Conservation (phyloP, 2,113 vertebrate species). For the Talpa occidentalis region DNA sequence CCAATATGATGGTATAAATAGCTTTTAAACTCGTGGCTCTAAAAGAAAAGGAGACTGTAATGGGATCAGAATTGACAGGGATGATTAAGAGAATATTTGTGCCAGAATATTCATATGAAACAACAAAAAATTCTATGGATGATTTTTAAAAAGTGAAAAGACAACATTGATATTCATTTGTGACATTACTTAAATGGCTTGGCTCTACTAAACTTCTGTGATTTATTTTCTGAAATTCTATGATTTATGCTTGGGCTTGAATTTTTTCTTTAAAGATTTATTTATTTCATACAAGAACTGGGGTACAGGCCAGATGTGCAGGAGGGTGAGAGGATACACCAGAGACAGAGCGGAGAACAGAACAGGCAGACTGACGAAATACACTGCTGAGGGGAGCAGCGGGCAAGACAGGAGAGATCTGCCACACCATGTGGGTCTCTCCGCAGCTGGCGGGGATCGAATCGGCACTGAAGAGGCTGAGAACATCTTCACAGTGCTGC, state of each 20-base stretch:
- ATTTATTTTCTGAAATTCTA: background rate
- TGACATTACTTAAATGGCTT: background rate
- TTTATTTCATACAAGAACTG: too few relatives aligned
- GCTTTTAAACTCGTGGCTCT: background rate
- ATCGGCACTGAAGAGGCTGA: too few relatives aligned
- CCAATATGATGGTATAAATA: conserved; percentile 33
- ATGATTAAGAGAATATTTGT: conserved; percentile 46
- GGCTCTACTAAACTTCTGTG: background rate
- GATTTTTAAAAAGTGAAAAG: background rate
- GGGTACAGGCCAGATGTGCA: too few relatives aligned
- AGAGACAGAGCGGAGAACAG: too few relatives aligned
- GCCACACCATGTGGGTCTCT: too few relatives aligned
- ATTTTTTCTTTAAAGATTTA: too few relatives aligned
- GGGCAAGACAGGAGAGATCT: too few relatives aligned
- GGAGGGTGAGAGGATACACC: too few relatives aligned
- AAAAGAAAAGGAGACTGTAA: background rate
- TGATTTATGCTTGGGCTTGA: background rate
- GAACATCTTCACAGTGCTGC: too few relatives aligned
- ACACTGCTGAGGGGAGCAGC: too few relatives aligned
- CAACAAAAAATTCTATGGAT: background rate
- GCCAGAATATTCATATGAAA: background rate
- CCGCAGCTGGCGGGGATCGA: too few relatives aligned
- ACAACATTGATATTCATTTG: background rate
- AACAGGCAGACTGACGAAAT: too few relatives aligned
- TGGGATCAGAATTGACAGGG: background rate